These are phyloP conservation scores for Pyrgilauda ruficollis DNA, from an alignment of 2,113 vertebrate genomes.

Conservation along the genomic window DNA sequence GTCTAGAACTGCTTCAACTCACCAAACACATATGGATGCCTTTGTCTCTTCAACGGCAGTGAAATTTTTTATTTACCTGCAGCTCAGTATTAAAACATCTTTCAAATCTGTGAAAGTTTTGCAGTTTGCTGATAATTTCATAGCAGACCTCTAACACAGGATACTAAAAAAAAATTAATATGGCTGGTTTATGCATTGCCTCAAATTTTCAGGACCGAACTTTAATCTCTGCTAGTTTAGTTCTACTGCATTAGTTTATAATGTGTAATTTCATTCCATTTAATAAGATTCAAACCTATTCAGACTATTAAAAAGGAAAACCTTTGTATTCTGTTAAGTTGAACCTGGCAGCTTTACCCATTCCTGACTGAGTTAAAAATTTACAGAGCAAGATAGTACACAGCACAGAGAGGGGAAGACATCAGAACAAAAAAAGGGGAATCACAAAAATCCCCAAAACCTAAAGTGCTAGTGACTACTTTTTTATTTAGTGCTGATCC, in stretches of 20 bases:
- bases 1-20: neutral
- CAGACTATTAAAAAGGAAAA: neutral
- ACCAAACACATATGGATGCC: neutral
- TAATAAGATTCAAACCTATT: neutral
- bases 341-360: neutral
- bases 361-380: neutral
- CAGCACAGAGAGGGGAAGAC: neutral
- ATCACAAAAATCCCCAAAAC: neutral
- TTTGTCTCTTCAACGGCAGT: neutral
- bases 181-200: neutral
- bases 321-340: neutral
- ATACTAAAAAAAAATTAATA: neutral
- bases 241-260: neutral
- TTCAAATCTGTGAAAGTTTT: neutral
- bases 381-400: neutral
- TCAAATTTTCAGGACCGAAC: neutral
- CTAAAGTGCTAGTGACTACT: neutral
- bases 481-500: neutral
- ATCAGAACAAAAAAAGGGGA: neutral
- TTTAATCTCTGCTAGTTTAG: neutral
- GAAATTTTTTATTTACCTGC: neutral
- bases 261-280: neutral
- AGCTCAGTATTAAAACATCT: neutral
- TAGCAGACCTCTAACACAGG: rapidly evolving
- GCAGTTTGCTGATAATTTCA: neutral